A percentile compares a stretch with the other conserved stretches of the same genome.
These are phyloP conservation scores for Julus scandinavius DNA, from an alignment of 2,888 invertebrate species.

Conservation along the genomic window DNA sequence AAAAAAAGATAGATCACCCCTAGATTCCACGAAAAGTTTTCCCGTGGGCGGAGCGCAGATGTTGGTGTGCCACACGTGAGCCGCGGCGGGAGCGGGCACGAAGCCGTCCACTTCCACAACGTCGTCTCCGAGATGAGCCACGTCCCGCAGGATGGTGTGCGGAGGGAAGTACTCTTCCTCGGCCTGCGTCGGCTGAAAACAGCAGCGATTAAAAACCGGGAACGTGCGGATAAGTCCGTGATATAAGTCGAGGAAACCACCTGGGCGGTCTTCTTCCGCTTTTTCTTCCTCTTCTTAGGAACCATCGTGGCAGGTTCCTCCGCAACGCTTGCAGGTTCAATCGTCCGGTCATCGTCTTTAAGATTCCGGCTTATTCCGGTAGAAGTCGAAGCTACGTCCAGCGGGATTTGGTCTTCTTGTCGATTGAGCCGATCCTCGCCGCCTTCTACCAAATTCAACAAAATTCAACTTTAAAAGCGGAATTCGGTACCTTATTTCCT, in stretches of 20 bases:
- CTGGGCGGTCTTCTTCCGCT: neutral
- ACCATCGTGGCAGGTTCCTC: neutral
- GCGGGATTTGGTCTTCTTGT: no score
- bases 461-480: no score
- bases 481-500: no score
- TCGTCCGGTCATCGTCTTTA: neutral
- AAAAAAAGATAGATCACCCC: neutral
- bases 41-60: neutral
- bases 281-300: constrained; percentile 26
- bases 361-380: neutral
- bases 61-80: neutral
- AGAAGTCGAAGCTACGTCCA: neutral
- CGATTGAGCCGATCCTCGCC: no score
- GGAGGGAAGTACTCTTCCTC: neutral
- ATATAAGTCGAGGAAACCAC: neutral
- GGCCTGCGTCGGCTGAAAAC: neutral
- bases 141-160: neutral
- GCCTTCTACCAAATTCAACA: no score
- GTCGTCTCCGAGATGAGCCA: neutral
- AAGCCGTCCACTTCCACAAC: neutral
- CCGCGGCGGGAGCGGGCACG: neutral
- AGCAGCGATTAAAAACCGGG: no score
- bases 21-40: constrained; percentile 19
- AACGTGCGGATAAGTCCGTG: neutral
- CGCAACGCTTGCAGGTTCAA: neutral